Percentiles rank a stretch among this genome's conserved stretches.
Conservation (phyloP, 2,888 invertebrate genomes). For the Dastarcus helophoroides region DNA sequence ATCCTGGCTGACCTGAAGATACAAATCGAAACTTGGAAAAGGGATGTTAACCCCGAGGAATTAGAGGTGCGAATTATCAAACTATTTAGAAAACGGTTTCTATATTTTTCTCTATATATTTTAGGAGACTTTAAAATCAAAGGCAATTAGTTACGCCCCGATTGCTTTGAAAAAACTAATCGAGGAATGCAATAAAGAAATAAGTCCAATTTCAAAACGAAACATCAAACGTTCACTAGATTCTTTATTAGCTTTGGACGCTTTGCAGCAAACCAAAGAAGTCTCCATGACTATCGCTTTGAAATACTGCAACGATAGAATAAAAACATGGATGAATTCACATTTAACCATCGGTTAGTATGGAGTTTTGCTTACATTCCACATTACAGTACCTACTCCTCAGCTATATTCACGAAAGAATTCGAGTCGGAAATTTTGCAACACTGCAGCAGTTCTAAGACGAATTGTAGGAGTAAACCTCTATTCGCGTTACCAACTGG, state of each 20-base stretch:
- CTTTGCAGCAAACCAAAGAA: slow-evolving; percentile 37
- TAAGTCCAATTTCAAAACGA: slow-evolving; percentile 18
- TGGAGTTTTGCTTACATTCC: too few relatives aligned
- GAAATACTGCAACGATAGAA: slow-evolving; percentile 39
- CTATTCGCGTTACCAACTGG: slow-evolving; percentile 21
- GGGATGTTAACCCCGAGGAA: too few relatives aligned
- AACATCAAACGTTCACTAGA: slow-evolving; percentile 29
- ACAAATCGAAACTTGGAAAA: too few relatives aligned
- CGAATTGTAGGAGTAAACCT: slow-evolving; percentile 17
- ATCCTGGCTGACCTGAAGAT: too few relatives aligned
- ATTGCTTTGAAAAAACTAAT: slow-evolving; percentile 14
- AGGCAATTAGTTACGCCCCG: slow-evolving; percentile 9
- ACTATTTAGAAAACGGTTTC: too few relatives aligned
- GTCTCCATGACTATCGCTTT: slow-evolving; percentile 42
- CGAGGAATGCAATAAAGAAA: slow-evolving; percentile 16
- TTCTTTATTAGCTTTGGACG: slow-evolving; percentile 43
- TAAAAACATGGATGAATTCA: slow-evolving; percentile 45
- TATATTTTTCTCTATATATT: too few relatives aligned
- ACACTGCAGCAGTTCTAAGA: slow-evolving; percentile 13
- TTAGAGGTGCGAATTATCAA: too few relatives aligned
- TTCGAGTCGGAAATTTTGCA: slow-evolving; percentile 26
- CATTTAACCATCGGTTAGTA: slow-evolving; percentile 34
- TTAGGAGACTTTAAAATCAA: slow-evolving; percentile 10
- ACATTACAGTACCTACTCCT: too few relatives aligned
- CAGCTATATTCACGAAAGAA: slow-evolving; percentile 32